A percentile compares a stretch with the other conserved stretches of the same genome.
phyloP scores from a whole-genome alignment of 2,113 vertebrate species.

The Polyodon spathula region DNA sequence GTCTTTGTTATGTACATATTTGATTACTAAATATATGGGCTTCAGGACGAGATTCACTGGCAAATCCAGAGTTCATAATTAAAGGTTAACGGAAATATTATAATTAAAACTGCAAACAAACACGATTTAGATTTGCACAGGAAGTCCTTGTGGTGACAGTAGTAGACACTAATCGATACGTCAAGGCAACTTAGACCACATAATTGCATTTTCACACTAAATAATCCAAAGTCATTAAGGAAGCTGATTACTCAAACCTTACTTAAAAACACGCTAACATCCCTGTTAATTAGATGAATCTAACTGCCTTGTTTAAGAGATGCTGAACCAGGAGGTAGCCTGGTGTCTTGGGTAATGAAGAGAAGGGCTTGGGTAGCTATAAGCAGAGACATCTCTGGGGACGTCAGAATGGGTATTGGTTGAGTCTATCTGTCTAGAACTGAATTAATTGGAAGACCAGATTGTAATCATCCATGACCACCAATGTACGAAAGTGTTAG shows the following conservation, averaged over 20 bases:
- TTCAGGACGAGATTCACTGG: too few relatives aligned
- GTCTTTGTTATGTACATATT: too few relatives aligned
- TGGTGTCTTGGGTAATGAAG: neutral
- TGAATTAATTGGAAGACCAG: constrained; percentile 1
- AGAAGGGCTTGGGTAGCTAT: neutral
- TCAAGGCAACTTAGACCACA: constrained; percentile 29
- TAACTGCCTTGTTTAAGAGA: constrained; percentile 19
- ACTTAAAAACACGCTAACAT: constrained; percentile 20
- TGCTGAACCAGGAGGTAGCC: constrained; percentile 15
- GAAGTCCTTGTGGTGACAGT: constrained; percentile 23
- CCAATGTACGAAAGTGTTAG: neutral
- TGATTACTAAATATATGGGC: too few relatives aligned
- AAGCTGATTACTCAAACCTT: constrained; percentile 25
- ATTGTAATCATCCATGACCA: constrained; percentile 6
- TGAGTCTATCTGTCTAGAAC: neutral
- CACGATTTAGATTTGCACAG: neutral
- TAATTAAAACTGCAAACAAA: neutral
- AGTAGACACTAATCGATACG: constrained; percentile 26
- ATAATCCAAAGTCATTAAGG: constrained; percentile 37
- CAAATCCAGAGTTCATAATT: neutral
- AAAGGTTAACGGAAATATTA: neutral
- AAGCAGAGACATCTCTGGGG: neutral
- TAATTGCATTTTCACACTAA: constrained; percentile 34
- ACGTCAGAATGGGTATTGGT: neutral
- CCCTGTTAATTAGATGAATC: constrained; percentile 27